These are phyloP conservation scores for Drosophila kanekoi DNA, from an alignment of 2,888 invertebrate genomes.

Conservation along the genomic window DNA sequence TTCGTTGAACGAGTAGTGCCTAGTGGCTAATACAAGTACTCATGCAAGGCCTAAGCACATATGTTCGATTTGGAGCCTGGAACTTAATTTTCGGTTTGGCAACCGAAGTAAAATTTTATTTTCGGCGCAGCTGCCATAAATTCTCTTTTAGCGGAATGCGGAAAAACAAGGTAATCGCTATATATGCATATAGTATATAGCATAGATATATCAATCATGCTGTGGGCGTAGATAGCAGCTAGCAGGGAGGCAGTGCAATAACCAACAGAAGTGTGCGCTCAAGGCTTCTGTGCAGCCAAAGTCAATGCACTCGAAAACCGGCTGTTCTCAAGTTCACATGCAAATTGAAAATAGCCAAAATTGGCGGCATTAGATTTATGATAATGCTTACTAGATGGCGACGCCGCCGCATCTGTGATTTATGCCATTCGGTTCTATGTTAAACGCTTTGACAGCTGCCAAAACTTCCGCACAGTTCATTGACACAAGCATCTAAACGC, in stretches of 20 bases:
- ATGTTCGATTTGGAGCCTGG: slow-evolving; percentile 31
- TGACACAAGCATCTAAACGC: slow-evolving; percentile 49
- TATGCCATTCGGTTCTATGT: slow-evolving; percentile 61
- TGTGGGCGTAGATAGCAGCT: slow-evolving; percentile 40
- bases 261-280: slow-evolving; percentile 51
- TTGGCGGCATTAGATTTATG: slow-evolving; percentile 71
- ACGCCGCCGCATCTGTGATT: slow-evolving; percentile 50
- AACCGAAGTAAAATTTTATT: slow-evolving; percentile 13
- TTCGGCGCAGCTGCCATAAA: slow-evolving; percentile 60
- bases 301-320: slow-evolving; percentile 62
- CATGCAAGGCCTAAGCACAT: slow-evolving; percentile 26
- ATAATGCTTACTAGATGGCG: slow-evolving; percentile 38
- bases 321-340: slow-evolving; percentile 71
- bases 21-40: slow-evolving; percentile 40
- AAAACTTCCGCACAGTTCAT: slow-evolving; percentile 65
- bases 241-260: slow-evolving; percentile 46
- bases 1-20: slow-evolving; percentile 30
- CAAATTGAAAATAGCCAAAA: slow-evolving; percentile 70
- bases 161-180: slow-evolving; percentile 55
- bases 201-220: slow-evolving; percentile 40
- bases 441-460: slow-evolving; percentile 55
- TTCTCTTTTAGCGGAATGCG: slow-evolving; percentile 39
- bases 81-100: slow-evolving; percentile 44
- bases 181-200: slow-evolving; percentile 14
- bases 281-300: slow-evolving; percentile 47